These are phyloP conservation scores for Pimpla rufipes DNA, from an alignment of 2,888 invertebrate species.

Conservation along the genomic window DNA sequence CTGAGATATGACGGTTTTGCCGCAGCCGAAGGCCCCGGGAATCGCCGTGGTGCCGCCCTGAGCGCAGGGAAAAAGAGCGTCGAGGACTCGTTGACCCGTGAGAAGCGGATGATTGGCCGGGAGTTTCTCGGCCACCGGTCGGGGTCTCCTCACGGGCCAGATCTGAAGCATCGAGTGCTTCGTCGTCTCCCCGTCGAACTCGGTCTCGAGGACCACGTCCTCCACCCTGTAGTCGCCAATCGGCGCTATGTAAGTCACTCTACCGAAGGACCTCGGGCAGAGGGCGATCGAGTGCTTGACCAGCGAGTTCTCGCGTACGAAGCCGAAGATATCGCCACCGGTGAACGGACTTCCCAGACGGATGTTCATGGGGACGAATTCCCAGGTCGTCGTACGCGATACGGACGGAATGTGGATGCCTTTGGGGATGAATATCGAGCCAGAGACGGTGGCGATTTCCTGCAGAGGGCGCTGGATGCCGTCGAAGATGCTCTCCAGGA, in stretches of 20 bases:
- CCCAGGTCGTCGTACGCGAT: constrained; percentile 93
- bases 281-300: constrained; percentile 98
- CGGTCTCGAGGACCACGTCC: constrained; percentile 96
- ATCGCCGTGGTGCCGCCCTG: constrained; percentile 93
- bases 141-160: constrained; percentile 98
- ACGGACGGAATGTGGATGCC: constrained; percentile 96
- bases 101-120: constrained; percentile 98
- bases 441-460: constrained; percentile 95
- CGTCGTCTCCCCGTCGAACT: constrained; percentile 96
- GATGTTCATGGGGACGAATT: constrained; percentile 93
- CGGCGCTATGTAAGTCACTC: constrained; percentile 96
- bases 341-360: constrained; percentile 97
- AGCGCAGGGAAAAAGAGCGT: constrained; percentile 98
- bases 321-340: constrained; percentile 97
- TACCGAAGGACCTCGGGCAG: constrained; percentile 96
- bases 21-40: constrained; percentile 94
- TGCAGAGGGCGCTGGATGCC: constrained; percentile 99
- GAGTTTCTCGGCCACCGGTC: constrained; percentile 97
- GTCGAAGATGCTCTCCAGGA: constrained; percentile 99
- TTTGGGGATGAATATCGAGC: constrained; percentile 99
- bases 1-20: constrained; percentile 92
- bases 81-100: constrained; percentile 98
- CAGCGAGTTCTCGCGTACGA: constrained; percentile 97
- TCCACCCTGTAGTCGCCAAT: constrained; percentile 96
- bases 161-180: constrained; percentile 98